Evolutionary conservation across 1,140 invertebrate species (phyloP).

Genomic region (Pteromalus puparum): DNA sequence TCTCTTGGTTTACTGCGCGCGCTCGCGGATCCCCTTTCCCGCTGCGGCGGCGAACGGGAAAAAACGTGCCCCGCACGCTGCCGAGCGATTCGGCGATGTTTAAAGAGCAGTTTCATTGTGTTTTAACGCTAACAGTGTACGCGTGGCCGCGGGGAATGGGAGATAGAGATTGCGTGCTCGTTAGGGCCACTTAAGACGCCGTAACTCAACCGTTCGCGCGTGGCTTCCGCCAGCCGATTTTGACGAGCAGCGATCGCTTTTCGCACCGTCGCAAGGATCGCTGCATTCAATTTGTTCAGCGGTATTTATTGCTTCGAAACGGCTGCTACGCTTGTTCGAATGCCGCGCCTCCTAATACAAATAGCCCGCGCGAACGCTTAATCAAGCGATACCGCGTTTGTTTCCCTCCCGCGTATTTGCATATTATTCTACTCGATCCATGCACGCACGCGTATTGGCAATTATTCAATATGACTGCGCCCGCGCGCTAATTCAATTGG

Average conservation of each 20-base stretch:
- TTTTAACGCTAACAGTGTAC: slow-evolving; percentile 14
- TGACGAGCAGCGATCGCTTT: slow-evolving; percentile 8
- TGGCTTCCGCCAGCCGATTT: background rate
- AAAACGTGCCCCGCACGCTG: background rate
- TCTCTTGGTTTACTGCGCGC: background rate
- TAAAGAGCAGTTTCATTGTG: slow-evolving; percentile 38
- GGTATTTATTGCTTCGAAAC: background rate
- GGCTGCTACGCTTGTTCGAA: background rate
- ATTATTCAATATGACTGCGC: background rate
- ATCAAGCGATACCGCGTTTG: slow-evolving; percentile 1
- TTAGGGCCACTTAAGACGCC: slow-evolving; percentile 21
- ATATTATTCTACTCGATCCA: slow-evolving; percentile 13
- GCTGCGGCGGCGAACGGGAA: background rate
- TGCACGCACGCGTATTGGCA: background rate
- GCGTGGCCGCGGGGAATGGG: background rate
- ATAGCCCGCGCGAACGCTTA: background rate
- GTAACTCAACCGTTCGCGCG: background rate
- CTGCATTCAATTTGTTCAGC: background rate
- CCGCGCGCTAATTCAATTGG: background rate
- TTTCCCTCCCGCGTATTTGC: background rate
- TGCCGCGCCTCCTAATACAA: background rate
- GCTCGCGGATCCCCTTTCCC: background rate
- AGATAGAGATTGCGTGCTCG: slow-evolving; percentile 38
- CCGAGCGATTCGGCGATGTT: background rate
- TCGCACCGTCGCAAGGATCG: too few relatives aligned